These are phyloP conservation scores for Acipenser ruthenus DNA, from an alignment of 2,797 vertebrate species.

Conservation along the genomic window DNA sequence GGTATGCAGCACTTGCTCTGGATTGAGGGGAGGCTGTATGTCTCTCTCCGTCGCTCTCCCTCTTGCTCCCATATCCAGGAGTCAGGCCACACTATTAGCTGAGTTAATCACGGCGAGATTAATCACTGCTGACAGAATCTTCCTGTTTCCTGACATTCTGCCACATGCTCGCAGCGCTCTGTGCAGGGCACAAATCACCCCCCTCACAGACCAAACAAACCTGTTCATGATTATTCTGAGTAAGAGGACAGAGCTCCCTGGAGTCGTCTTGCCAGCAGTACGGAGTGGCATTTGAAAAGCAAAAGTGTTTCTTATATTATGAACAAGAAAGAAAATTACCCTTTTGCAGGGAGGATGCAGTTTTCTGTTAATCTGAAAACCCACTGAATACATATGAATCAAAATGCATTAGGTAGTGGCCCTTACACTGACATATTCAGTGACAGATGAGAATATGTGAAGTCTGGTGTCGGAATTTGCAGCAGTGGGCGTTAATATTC, in stretches of 20 bases:
- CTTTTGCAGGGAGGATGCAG: no score
- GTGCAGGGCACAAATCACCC: constrained; percentile 10
- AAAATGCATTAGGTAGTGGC: no score
- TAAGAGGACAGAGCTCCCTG: not conserved
- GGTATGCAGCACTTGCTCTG: no score
- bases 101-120: constrained; percentile 27
- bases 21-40: not conserved
- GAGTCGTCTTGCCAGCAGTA: not conserved
- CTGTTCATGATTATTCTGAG: constrained; percentile 14
- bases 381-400: no score
- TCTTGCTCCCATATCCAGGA: not conserved
- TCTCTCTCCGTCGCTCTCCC: constrained; percentile 14
- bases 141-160: constrained; percentile 21
- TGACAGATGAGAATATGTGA: no score
- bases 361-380: no score
- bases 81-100: constrained; percentile 22
- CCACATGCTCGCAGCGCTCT: constrained; percentile 7
- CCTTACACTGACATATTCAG: no score
- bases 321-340: no score
- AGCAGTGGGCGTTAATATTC: no score
- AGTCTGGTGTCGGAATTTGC: no score
- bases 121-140: constrained; percentile 24
- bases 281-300: no score
- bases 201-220: constrained; percentile 17
- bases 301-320: no score